Percentiles rank a stretch among this genome's conserved stretches.
Conservation (phyloP, 2,113 vertebrate genomes). For the Centropus bengalensis region DNA sequence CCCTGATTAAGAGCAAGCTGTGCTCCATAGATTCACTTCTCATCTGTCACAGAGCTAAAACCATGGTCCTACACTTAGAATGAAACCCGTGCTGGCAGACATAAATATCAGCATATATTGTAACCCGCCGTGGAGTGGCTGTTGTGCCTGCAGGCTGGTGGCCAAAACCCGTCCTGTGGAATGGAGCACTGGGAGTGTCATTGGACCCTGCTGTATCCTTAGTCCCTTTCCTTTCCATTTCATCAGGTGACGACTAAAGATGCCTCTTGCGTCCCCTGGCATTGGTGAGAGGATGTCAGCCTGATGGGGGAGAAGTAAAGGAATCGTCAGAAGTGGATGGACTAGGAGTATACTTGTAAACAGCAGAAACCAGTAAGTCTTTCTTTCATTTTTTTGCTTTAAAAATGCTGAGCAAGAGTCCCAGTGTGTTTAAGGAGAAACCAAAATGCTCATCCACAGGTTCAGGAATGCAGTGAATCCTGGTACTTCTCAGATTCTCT, state of each 20-base stretch:
- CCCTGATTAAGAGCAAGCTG: not conserved
- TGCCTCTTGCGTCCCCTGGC: not conserved
- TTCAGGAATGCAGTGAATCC: not conserved
- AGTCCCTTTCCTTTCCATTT: not conserved
- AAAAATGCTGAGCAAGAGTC: not conserved
- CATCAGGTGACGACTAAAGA: not conserved
- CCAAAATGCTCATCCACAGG: not conserved
- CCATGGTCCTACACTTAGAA: not conserved
- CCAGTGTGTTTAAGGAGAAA: not conserved
- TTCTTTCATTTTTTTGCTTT: not conserved
- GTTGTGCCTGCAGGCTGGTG: not conserved
- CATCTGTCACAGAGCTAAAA: not conserved
- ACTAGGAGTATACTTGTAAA: not conserved
- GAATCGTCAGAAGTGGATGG: not conserved
- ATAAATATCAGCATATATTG: not conserved
- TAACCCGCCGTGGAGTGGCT: rapidly evolving
- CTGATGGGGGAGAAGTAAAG: not conserved
- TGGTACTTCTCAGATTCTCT: not conserved
- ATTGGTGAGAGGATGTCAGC: not conserved
- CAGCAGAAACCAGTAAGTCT: not conserved
- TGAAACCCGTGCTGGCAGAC: rapidly evolving
- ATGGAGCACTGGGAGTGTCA: not conserved
- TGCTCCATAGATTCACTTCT: not conserved
- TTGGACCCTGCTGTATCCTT: not conserved
- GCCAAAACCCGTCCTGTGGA: not conserved